Percentiles rank a stretch among this genome's conserved stretches.
These are phyloP conservation scores for Mya arenaria DNA, from an alignment of 1,140 invertebrate genomes.

Conservation along the genomic window DNA sequence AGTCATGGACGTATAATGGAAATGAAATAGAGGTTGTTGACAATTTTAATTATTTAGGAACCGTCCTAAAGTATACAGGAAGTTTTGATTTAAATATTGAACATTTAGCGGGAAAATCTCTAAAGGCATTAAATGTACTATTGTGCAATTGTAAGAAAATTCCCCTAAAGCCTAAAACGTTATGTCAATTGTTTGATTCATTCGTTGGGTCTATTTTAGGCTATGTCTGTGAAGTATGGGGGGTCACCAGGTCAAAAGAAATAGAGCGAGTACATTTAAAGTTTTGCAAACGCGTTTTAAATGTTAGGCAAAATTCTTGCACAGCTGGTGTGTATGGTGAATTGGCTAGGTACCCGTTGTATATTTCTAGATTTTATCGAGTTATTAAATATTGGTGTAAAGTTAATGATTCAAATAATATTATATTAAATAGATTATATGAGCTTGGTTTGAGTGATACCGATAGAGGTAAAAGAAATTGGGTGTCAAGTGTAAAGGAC, in stretches of 20 bases:
- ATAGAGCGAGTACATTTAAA: background rate
- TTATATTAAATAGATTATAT: no score
- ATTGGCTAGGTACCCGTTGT: background rate
- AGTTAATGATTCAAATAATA: no score
- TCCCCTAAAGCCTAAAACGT: background rate
- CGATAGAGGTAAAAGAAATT: no score
- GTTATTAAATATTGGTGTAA: slow-evolving; percentile 31
- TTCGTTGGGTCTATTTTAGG: slow-evolving; percentile 25
- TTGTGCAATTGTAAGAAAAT: slow-evolving; percentile 8
- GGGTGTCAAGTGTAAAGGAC: no score
- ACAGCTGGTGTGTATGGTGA: slow-evolving; percentile 23
- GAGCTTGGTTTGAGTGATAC: no score
- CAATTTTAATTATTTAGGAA: slow-evolving; percentile 43
- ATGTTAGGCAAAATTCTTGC: slow-evolving; percentile 15
- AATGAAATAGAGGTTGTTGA: slow-evolving; percentile 21
- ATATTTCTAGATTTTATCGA: slow-evolving; percentile 7
- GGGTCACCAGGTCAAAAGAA: background rate
- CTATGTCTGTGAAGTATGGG: slow-evolving; percentile 27
- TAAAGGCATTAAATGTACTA: slow-evolving; percentile 16
- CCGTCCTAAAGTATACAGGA: slow-evolving; percentile 37
- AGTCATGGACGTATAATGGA: slow-evolving; percentile 31
- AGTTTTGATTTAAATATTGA: slow-evolving; percentile 21
- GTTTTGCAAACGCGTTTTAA: slow-evolving; percentile 37
- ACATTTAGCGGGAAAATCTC: slow-evolving; percentile 1
- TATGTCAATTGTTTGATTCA: slow-evolving; percentile 29